Base-by-base conservation (phyloP, 2,888 invertebrate genomes). In the Sepiola atlantica region DNA sequence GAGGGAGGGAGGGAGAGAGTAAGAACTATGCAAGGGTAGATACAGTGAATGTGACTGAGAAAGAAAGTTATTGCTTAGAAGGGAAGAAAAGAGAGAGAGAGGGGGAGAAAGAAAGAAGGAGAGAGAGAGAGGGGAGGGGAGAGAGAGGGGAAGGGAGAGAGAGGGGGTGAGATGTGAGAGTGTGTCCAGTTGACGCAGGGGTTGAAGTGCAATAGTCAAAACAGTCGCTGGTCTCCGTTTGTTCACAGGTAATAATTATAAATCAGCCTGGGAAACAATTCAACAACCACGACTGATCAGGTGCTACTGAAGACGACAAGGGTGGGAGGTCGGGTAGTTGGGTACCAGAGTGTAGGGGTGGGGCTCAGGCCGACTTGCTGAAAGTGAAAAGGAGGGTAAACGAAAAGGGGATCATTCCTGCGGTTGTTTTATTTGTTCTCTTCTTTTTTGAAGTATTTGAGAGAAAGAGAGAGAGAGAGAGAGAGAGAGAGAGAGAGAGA, bases 211-310 rank as follows among this genome's bases (percentile, higher is more conserved):
- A 77, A 77, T 77, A 77, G 77, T 77, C 77, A n/a, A 45, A 77
- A 77, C 77, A n/a, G 77, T 32, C n/a, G 45, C 45, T 45, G 32
- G 32, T 21, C 77, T 24, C n/a, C 28, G 6, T 24, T 10, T n/a
- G n/a, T 32, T n/a, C 77, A 77, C 77, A 77, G 77, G 18, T 77
- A 28, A 77, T 77, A 77, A 77, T 77, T 77, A 45, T 45, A n/a
- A 77, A n/a, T 21, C n/a, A n/a, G 32, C n/a, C 12, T 77, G 77
- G 32, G n/a, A 77, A 77, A 77, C 77, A 77, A 77, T 77, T 77
- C n/a, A 77, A n/a, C n/a, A n/a, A 77, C n/a, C 32, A n/a, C n/a
- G 77, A 77, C n/a, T 77, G 77, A 77, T 77, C 77, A 77, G 77
- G 77, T 77, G 77, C n/a, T 32, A 77, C 16, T 61, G 77, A 77